Evolutionary conservation across 1,140 invertebrate genomes (phyloP).

Genomic region (Monochamus saltuarius): DNA sequence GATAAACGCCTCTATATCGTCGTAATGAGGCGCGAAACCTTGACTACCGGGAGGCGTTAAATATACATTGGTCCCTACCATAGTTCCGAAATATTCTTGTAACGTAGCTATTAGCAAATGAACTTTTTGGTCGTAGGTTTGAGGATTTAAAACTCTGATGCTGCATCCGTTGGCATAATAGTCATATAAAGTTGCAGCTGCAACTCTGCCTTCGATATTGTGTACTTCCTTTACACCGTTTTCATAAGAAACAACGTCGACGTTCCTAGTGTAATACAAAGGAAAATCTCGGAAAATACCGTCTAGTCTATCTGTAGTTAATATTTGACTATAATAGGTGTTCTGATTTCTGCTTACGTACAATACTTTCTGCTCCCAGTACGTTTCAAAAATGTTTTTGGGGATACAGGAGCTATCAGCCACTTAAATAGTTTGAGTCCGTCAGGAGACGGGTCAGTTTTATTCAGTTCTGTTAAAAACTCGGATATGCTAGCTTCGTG

Average conservation of each 20-base stretch:
- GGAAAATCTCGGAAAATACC: constrained; percentile 72
- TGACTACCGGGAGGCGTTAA: constrained; percentile 93
- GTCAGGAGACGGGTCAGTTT: constrained; percentile 8
- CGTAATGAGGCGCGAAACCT: constrained; percentile 97
- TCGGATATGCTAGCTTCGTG: constrained; percentile 3
- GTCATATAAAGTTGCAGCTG: constrained; percentile 86
- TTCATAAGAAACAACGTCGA: constrained; percentile 86
- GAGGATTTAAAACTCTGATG: constrained; percentile 90
- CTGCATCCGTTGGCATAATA: constrained; percentile 89
- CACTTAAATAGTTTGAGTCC: constrained; percentile 61
- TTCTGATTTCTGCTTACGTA: constrained; percentile 66
- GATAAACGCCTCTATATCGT: constrained; percentile 98
- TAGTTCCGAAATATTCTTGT: constrained; percentile 92
- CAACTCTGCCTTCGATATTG: constrained; percentile 72
- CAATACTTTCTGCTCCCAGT: constrained; percentile 82
- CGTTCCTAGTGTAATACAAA: constrained; percentile 80
- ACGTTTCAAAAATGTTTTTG: constrained; percentile 65
- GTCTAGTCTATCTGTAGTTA: constrained; percentile 77
- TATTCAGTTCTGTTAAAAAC: constrained; percentile 6
- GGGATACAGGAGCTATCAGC: constrained; percentile 67
- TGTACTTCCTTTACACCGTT: constrained; percentile 80
- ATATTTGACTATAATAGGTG: constrained; percentile 71
- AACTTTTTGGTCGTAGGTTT: constrained; percentile 73
- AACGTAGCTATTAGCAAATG: constrained; percentile 70
- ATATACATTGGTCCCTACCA: constrained; percentile 94